A percentile compares a stretch with the other conserved stretches of the same genome.
Evolutionary conservation across 2,113 vertebrate species (phyloP).

Genomic region (Forbesichthys agassizii): DNA sequence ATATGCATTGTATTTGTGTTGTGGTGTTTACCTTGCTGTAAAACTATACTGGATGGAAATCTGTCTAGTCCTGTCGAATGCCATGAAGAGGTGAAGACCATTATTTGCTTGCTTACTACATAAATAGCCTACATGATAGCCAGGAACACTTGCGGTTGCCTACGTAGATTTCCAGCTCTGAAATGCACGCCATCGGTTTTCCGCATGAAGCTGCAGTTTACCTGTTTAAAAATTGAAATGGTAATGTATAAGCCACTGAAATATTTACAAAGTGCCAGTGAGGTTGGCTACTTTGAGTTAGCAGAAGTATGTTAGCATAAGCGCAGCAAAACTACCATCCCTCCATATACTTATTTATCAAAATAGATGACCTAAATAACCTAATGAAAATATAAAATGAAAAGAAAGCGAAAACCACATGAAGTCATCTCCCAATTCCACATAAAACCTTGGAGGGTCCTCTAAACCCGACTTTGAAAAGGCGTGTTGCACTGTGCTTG

Average conservation of each 20-base stretch:
- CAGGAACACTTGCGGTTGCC: not conserved
- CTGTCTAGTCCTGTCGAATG: not conserved
- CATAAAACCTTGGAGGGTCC: too few species aligned
- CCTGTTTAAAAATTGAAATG: not conserved
- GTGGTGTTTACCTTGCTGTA: constrained; percentile 21
- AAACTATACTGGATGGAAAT: constrained; percentile 24
- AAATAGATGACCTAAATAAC: too few species aligned
- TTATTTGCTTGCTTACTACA: not conserved
- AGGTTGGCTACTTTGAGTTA: too few species aligned
- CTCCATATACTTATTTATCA: too few species aligned
- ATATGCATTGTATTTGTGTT: constrained; percentile 1
- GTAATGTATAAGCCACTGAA: not conserved
- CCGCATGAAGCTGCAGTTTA: not conserved
- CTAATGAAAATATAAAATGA: too few species aligned
- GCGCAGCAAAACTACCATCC: too few species aligned
- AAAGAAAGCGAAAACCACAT: too few species aligned
- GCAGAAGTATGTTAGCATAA: too few species aligned
- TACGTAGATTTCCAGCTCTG: not conserved
- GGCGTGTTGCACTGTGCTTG: not conserved
- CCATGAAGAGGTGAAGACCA: not conserved
- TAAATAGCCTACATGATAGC: not conserved
- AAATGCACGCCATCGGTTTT: not conserved
- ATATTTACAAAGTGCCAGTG: not conserved
- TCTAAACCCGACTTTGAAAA: too few species aligned
- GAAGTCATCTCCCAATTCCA: too few species aligned